Percentiles rank a stretch among this genome's conserved stretches.
phyloP scores from a whole-genome alignment of 2,113 vertebrate species.

The Tyto alba region DNA sequence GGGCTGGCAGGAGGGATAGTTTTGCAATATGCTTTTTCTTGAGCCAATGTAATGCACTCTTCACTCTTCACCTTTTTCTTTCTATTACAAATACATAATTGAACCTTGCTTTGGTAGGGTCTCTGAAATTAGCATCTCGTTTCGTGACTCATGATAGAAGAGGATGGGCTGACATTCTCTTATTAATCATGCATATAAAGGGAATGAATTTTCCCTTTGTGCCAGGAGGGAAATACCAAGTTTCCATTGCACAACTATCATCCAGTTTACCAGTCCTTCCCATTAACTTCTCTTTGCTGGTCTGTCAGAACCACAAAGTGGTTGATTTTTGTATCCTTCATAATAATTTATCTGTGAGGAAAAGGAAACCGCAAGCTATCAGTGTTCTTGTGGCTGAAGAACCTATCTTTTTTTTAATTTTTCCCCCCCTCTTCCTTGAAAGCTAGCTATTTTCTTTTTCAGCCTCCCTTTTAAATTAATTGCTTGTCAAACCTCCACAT shows the following conservation, averaged over 20 bases:
- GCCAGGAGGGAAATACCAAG: background rate
- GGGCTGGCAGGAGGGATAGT: background rate
- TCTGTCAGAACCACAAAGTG: background rate
- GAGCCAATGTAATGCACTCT: background rate
- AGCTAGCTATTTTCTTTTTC: background rate
- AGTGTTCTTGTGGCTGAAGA: background rate
- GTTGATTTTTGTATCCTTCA: background rate
- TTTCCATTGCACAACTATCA: background rate
- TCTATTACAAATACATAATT: background rate
- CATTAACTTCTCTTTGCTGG: background rate
- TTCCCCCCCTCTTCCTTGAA: background rate
- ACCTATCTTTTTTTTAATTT: background rate
- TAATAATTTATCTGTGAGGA: background rate
- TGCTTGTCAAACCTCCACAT: background rate
- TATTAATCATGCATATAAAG: background rate
- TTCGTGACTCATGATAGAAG: background rate
- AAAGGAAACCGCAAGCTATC: background rate
- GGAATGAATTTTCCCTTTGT: background rate
- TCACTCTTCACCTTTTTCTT: background rate
- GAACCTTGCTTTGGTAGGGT: background rate
- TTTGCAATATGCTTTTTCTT: background rate
- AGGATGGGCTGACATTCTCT: background rate
- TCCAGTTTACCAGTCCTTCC: background rate
- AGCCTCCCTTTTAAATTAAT: background rate
- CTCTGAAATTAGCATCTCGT: background rate